Evolutionary conservation across 2,113 vertebrate genomes (phyloP).

Genomic region (Platichthys flesus): DNA sequence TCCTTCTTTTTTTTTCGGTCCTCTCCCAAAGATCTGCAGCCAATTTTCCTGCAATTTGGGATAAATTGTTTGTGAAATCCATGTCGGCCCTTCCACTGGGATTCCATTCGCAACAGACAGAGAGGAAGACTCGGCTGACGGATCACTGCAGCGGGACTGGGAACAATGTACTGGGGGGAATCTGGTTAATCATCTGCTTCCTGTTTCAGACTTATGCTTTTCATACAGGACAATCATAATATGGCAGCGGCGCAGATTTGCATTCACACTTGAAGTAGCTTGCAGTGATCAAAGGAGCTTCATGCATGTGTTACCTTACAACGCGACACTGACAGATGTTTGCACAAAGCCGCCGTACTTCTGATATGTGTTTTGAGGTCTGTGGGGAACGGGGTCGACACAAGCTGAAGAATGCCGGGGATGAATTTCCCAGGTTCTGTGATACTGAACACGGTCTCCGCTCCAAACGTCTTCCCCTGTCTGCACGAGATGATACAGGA

Average conservation of each 20-base stretch:
- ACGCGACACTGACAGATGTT: constrained; percentile 68
- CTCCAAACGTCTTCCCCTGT: constrained; percentile 22
- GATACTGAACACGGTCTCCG: constrained; percentile 28
- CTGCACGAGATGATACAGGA: constrained; percentile 19
- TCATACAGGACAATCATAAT: constrained; percentile 66
- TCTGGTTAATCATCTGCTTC: constrained; percentile 73
- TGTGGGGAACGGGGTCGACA: neutral
- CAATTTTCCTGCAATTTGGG: constrained; percentile 87
- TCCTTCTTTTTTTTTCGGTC: constrained; percentile 42
- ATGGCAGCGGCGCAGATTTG: constrained; percentile 45
- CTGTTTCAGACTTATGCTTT: constrained; percentile 66
- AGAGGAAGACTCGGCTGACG: constrained; percentile 27
- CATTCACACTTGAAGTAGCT: constrained; percentile 65
- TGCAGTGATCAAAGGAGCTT: constrained; percentile 68
- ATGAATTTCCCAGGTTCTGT: constrained; percentile 38
- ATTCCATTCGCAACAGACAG: constrained; percentile 66
- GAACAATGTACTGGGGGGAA: constrained; percentile 54
- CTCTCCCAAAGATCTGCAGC: constrained; percentile 77
- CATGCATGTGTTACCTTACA: constrained; percentile 35
- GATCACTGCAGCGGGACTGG: constrained; percentile 36
- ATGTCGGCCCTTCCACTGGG: constrained; percentile 74
- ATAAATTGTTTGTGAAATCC: constrained; percentile 88
- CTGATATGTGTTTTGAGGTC: constrained; percentile 45
- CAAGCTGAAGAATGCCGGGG: constrained; percentile 11
- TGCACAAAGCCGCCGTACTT: constrained; percentile 39